Evolutionary conservation across 2,113 vertebrate species (phyloP).

Genomic region (Todiramphus saurophagus): DNA sequence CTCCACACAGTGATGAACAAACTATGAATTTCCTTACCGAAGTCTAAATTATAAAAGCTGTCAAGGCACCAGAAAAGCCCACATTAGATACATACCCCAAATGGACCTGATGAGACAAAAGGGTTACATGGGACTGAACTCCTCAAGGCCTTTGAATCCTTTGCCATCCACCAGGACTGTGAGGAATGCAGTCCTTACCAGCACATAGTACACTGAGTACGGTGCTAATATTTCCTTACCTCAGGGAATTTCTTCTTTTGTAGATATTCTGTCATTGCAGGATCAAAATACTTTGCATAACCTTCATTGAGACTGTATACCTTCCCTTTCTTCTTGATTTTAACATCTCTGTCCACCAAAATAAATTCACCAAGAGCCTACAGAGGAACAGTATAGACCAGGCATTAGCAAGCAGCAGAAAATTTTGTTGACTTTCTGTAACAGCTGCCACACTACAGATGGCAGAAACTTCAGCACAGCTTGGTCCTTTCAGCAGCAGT

Average conservation of each 20-base stretch:
- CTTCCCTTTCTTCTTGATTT: conserved; percentile 92
- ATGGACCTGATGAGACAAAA: neutral
- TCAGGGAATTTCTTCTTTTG: conserved; percentile 94
- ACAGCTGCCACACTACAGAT: neutral
- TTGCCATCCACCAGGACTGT: neutral
- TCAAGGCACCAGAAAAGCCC: neutral
- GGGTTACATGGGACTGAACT: neutral
- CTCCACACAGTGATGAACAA: neutral
- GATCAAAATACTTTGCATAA: conserved; percentile 93
- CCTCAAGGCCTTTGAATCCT: neutral
- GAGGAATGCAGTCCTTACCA: neutral
- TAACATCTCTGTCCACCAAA: conserved; percentile 90
- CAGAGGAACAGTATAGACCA: neutral
- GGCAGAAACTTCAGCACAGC: neutral
- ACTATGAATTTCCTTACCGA: neutral
- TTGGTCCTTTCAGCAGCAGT: neutral
- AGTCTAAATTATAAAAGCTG: neutral
- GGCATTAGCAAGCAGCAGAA: neutral
- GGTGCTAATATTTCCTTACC: conserved; percentile 75
- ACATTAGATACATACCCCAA: neutral
- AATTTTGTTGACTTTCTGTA: neutral
- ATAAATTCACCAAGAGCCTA: conserved; percentile 95
- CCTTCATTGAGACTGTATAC: conserved; percentile 96
- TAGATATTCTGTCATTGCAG: conserved; percentile 88
- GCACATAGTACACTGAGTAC: accelerated